phyloP scores from a whole-genome alignment of 2,797 vertebrate genomes.

The Aldrovandia affinis region DNA sequence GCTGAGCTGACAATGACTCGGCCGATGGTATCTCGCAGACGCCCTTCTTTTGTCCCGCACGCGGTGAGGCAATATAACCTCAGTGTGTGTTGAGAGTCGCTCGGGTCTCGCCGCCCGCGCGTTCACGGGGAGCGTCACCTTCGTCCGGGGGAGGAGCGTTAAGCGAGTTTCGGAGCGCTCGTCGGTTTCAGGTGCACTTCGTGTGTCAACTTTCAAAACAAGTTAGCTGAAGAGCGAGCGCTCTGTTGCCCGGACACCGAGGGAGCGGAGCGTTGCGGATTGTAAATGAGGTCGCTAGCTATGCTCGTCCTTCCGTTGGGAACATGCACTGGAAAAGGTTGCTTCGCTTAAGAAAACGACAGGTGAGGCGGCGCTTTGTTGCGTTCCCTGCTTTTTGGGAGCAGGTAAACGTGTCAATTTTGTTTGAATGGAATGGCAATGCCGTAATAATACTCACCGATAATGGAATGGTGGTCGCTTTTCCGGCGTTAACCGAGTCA shows the following conservation, averaged over 20 bases:
- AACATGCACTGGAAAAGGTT: conserved; percentile 79
- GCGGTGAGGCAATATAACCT: background rate
- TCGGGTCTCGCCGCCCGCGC: conserved; percentile 59
- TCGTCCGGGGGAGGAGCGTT: conserved; percentile 50
- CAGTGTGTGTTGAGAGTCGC: background rate
- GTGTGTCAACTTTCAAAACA: conserved; percentile 62
- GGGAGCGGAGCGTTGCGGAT: background rate
- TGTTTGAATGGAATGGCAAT: no score
- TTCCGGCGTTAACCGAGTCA: no score
- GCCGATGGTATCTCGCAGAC: background rate
- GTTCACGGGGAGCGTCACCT: background rate
- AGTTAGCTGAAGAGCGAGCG: conserved; percentile 28
- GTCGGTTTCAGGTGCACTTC: conserved; percentile 64
- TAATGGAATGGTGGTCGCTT: background rate
- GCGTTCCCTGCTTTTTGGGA: background rate
- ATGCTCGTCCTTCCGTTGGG: background rate
- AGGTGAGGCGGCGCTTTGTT: conserved; percentile 63
- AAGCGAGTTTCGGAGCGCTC: background rate
- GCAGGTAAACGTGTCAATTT: background rate
- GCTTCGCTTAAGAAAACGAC: conserved; percentile 66
- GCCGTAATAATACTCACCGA: background rate
- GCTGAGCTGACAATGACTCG: background rate
- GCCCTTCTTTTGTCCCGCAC: background rate
- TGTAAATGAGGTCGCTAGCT: conserved; percentile 21
- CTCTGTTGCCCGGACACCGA: background rate